A percentile compares a stretch with the other conserved stretches of the same genome.
Evolutionary conservation across 35 echinoderm and acorn worm genomes (phyloP).

Genomic region (Lytechinus pictus): DNA sequence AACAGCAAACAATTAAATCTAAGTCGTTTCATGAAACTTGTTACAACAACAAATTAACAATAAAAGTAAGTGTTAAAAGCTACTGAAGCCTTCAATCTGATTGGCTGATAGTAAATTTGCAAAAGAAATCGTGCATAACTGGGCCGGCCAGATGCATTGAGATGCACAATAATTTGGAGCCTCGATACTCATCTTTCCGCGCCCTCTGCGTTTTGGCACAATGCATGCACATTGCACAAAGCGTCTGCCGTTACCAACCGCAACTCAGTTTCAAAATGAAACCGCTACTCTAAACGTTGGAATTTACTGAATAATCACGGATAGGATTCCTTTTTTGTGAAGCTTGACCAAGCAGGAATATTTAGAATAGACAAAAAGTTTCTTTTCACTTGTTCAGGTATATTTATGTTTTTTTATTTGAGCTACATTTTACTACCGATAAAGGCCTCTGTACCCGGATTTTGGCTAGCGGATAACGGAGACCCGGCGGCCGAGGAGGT

Average conservation of each 20-base stretch:
- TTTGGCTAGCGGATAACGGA: background rate
- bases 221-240: background rate
- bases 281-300: background rate
- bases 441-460: background rate
- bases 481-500: background rate
- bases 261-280: background rate
- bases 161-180: too few relatives aligned
- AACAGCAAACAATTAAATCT: too few relatives aligned
- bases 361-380: background rate
- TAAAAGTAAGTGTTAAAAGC: too few relatives aligned
- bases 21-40: too few relatives aligned
- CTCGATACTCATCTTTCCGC: background rate
- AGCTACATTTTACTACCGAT: background rate
- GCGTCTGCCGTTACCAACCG: conserved; percentile 14
- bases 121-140: too few relatives aligned
- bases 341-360: conserved; percentile 9
- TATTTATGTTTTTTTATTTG: background rate
- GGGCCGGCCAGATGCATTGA: too few relatives aligned
- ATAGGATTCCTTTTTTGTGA: background rate
- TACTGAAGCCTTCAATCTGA: too few relatives aligned
- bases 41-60: too few relatives aligned
- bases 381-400: background rate
- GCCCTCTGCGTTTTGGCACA: background rate
- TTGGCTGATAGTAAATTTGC: too few relatives aligned
- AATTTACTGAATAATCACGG: background rate